These are phyloP conservation scores for Lordiphosa andalusiaca DNA, from an alignment of 2,888 invertebrate genomes.

Conservation along the genomic window DNA sequence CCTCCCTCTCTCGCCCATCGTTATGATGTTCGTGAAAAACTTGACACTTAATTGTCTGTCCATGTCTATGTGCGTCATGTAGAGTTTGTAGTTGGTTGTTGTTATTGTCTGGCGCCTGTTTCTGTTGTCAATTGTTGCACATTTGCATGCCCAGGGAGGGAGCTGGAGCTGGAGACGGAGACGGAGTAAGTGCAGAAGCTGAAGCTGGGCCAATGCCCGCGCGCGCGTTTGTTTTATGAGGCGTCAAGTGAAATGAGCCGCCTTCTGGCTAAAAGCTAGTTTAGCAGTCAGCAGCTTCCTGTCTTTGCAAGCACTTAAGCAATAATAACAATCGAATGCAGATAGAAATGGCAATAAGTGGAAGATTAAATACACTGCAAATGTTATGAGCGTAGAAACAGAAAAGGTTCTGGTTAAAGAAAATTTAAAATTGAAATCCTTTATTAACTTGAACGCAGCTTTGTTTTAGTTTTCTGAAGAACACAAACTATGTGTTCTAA, in stretches of 20 bases:
- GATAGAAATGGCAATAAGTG: too few species aligned
- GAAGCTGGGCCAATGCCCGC: constrained; percentile 56
- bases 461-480: too few species aligned
- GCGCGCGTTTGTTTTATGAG: constrained; percentile 37
- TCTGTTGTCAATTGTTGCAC: constrained; percentile 70
- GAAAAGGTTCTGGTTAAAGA: too few species aligned
- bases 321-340: too few species aligned
- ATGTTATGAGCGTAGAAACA: too few species aligned
- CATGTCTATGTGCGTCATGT: constrained; percentile 27
- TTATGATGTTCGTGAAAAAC: constrained; percentile 65
- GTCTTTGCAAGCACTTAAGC: too few species aligned
- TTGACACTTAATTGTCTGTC: constrained; percentile 66
- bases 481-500: too few species aligned
- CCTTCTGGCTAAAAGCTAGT: constrained; percentile 28
- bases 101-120: constrained; percentile 53
- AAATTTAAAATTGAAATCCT: too few species aligned
- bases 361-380: too few species aligned
- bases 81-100: constrained; percentile 10
- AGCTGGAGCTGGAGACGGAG: neutral
- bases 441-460: too few species aligned
- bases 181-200: neutral
- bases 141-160: constrained; percentile 42
- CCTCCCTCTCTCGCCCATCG: constrained; percentile 12
- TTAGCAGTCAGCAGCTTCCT: constrained; percentile 6
- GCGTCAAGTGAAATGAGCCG: constrained; percentile 38